Base-by-base conservation (phyloP, 2,888 invertebrate genomes). In the Charanyca ferruginea region DNA sequence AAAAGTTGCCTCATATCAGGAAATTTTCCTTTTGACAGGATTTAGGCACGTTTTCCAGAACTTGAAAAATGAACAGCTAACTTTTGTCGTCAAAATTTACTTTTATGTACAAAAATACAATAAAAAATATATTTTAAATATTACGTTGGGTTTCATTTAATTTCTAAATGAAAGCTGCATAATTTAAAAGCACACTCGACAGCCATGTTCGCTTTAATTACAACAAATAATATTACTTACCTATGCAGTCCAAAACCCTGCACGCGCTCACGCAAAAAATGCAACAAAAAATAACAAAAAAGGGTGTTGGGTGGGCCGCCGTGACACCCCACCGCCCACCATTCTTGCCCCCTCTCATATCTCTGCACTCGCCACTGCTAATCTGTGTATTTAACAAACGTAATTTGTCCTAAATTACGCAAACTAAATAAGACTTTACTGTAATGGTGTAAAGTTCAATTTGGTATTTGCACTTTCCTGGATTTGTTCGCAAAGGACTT, bases 341-440 rank as follows among this genome's bases (percentile, higher is more conserved):
- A 84, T 85, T 84, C 83, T 83, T 74, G 86, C 89, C 90, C 91
- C 90, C 77, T 84, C 81, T 88, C 89, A 87, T 93, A 93, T 94
- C 93, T 94, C 90, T 93, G 91, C 92, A 94, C 92, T 94, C 94
- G 91, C 94, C 94, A 91, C 85, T 89, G 89, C 90, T 94, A 95
- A 95, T 94, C 94, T 92, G 84, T 86, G 79, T 83, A 92, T 87
- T 90, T 90, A 89, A 91, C 85, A 89, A 94, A 94, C 88, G 94
- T 89, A 89, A 88, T 92, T 92, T 92, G 87, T 91, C 80, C 88
- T 64, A 35, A 61, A 67, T 47, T 42, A 25, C 13, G 2, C 81
- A 87, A 77, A 47, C 69, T 1, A 86, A 85, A 83, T 45, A 60
- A 25, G 13, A 75, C 88, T 75, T 47, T 91, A 89, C 41, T 0